Conservation (phyloP, 1,140 invertebrate species). For the Mercenaria mercenaria region DNA sequence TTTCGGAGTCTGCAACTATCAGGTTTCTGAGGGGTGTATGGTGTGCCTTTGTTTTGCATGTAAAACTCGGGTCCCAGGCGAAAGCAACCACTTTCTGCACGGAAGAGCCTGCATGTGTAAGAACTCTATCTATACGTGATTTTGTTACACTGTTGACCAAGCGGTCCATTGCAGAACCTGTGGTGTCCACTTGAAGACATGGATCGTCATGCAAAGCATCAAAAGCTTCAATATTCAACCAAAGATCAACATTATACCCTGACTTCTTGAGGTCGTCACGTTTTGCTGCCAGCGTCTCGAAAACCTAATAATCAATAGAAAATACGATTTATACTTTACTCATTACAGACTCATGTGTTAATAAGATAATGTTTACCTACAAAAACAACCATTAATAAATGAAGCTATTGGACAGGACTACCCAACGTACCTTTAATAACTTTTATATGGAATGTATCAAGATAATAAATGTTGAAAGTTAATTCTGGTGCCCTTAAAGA, state of each 20-base stretch:
- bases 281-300: constrained; percentile 52
- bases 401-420: too few relatives aligned
- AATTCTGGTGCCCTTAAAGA: too few relatives aligned
- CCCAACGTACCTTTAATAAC: too few relatives aligned
- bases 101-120: constrained; percentile 72
- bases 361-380: too few relatives aligned
- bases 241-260: constrained; percentile 70
- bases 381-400: too few relatives aligned
- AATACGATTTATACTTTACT: too few relatives aligned
- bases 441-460: too few relatives aligned
- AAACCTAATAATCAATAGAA: too few relatives aligned
- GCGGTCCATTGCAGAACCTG: constrained; percentile 68
- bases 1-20: constrained; percentile 61
- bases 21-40: constrained; percentile 61
- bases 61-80: constrained; percentile 80
- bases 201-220: constrained; percentile 75
- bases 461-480: too few relatives aligned
- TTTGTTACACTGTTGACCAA: constrained; percentile 73
- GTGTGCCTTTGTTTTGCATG: constrained; percentile 72
- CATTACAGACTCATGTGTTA: too few relatives aligned
- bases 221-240: constrained; percentile 79
- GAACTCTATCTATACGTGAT: constrained; percentile 73
- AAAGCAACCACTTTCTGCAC: constrained; percentile 77
- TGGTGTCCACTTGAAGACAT: constrained; percentile 70
- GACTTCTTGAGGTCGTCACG: constrained; percentile 24